Evolutionary conservation across 2,797 vertebrate species (phyloP).

Genomic region (Oreortyx pictus): DNA sequence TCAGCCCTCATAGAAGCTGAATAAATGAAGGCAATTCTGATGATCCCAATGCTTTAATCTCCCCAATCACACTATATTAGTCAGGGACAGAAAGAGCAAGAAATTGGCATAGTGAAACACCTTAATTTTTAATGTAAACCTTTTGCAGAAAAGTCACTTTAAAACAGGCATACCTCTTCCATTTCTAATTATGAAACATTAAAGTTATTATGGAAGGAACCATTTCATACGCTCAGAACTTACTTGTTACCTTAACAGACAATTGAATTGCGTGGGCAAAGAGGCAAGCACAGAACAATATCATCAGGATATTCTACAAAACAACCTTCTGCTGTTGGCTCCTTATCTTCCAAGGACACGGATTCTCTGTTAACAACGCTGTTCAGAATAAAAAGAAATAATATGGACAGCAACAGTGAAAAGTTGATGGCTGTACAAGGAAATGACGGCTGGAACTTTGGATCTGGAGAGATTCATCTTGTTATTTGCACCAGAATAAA

Average conservation of each 20-base stretch:
- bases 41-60: not conserved
- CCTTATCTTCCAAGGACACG: not conserved
- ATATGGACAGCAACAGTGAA: not conserved
- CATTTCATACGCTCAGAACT: not conserved
- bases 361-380: not conserved
- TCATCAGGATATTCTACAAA: not conserved
- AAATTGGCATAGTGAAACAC: not conserved
- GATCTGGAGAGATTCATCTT: not conserved
- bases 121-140: conserved; percentile 16
- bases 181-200: not conserved
- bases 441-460: not conserved
- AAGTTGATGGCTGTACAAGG: not conserved
- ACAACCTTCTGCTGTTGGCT: not conserved
- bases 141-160: conserved; percentile 16
- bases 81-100: not conserved
- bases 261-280: fast-evolving
- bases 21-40: not conserved
- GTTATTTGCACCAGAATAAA: not conserved
- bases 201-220: not conserved
- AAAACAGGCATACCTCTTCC: not conserved
- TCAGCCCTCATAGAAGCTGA: conserved; percentile 22
- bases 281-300: not conserved
- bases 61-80: fast-evolving
- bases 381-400: not conserved
- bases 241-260: not conserved